Evolutionary conservation across 2,797 vertebrate species (phyloP), one percentile per base, ranked within the genome.

Genomic region (Acrossocheilus wenchowensis): DNA sequence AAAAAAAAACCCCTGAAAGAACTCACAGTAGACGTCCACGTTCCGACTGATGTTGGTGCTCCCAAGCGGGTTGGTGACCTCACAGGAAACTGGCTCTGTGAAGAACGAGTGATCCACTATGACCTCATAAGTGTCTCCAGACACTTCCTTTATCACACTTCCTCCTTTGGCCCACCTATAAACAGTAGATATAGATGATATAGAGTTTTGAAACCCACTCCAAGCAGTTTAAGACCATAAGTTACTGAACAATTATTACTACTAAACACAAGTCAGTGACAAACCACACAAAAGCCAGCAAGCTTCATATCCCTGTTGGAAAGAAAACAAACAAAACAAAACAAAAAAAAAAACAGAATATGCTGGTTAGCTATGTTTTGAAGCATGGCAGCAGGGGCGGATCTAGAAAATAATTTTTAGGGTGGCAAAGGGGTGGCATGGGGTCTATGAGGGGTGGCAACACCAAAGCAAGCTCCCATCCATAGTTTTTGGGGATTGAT

Each of bases 1-100:
- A 19, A 43, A 50, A 62, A 54, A 12, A 34, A 41, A 88, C 10
- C 1, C 7, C 43, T 45, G 43, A 45, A 86, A n/a, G 3, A 64
- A 96, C 98, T 99, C 91, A 99, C 98, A 99, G 90, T 99, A 98
- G 81, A 99, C 98, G 0, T 99, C 98, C 12, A 99, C 98, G 0
- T 97, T 98, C 74, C 97, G 96, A 94, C 98, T 99, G 95, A 99
- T 95, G 93, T 99, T 99, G 17, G 98, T 99, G 93, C 97, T 99
- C 90, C 98, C 98, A 48, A 99, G 94, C 0, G 97, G 94, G 0
- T 99, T 99, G 93, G 98, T 98, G 82, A 99, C 98, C 92, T 99
- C 98, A 0, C 98, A 99, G 90, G 98, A 99, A 12, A 99, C 95
- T 0, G 98, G 97, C 82, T 99, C 98, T 0, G 97, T 97, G 90